Conservation (phyloP, 1,140 invertebrate genomes). For the Physella acuta region DNA sequence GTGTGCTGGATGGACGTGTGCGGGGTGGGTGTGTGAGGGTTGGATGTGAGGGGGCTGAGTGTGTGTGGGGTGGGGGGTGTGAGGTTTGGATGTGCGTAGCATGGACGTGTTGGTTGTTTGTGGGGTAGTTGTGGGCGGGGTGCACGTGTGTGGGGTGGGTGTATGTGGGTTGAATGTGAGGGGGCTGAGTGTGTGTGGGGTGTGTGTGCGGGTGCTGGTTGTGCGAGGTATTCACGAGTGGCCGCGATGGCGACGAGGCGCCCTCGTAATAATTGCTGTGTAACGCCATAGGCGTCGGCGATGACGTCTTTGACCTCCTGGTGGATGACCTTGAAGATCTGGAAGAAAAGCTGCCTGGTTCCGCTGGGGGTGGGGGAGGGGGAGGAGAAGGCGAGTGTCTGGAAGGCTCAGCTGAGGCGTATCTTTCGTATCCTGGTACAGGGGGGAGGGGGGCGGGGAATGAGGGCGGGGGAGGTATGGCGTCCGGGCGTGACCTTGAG, state of each 20-base stretch:
- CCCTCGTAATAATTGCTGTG: background rate
- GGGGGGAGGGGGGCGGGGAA: background rate
- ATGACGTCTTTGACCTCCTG: background rate
- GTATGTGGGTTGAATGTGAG: background rate
- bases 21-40: background rate
- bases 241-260: background rate
- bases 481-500: background rate
- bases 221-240: too few relatives aligned
- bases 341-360: background rate
- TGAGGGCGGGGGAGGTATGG: background rate
- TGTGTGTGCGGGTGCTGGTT: background rate
- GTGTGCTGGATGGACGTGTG: background rate
- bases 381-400: constrained; percentile 2
- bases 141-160: background rate
- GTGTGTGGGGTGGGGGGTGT: background rate
- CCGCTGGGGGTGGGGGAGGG: constrained; percentile 10
- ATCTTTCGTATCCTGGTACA: constrained; percentile 1
- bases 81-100: background rate
- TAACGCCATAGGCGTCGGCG: background rate
- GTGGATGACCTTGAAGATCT: constrained; percentile 1
- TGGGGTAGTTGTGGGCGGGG: background rate
- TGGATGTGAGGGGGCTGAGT: background rate
- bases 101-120: background rate
- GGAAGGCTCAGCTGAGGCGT: background rate
- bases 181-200: background rate